Conservation (phyloP, 2,113 vertebrate species). For the Poeciliopsis occidentalis region DNA sequence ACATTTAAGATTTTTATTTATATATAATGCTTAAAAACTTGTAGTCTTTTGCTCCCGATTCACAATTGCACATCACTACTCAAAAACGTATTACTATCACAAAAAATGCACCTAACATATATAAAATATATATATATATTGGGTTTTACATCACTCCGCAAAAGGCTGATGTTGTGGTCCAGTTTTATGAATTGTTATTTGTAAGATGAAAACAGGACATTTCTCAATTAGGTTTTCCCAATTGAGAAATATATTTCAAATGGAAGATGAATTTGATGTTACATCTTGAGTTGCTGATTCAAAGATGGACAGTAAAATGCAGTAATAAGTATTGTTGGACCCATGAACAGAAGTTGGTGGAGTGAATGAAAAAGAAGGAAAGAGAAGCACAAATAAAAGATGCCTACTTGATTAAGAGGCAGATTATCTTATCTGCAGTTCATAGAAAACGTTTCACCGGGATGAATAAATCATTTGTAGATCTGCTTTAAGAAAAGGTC, state of each 20-base stretch:
- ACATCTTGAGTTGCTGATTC: not conserved
- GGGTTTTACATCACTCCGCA: too few species aligned
- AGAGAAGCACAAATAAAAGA: not conserved
- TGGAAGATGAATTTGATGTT: not conserved
- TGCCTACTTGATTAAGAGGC: not conserved
- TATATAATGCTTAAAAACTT: too few species aligned
- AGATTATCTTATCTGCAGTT: slow-evolving; percentile 14
- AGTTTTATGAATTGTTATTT: too few species aligned
- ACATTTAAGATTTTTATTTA: too few species aligned
- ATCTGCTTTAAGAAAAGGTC: slow-evolving; percentile 31
- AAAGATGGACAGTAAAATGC: not conserved
- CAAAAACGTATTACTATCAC: too few species aligned
- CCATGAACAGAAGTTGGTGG: not conserved
- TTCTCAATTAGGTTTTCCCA: not conserved
- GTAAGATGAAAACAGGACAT: too few species aligned
- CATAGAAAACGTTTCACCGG: slow-evolving; percentile 4
- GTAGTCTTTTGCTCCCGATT: too few species aligned
- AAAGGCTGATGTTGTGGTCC: too few species aligned
- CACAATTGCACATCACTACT: too few species aligned
- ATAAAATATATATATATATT: too few species aligned
- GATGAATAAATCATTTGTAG: slow-evolving; percentile 19
- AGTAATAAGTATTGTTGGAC: not conserved
- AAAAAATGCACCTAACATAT: too few species aligned
- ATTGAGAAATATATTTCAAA: not conserved
- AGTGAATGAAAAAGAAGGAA: not conserved